Evolutionary conservation across 2,797 vertebrate species (phyloP).

Genomic region (Callimico goeldii): DNA sequence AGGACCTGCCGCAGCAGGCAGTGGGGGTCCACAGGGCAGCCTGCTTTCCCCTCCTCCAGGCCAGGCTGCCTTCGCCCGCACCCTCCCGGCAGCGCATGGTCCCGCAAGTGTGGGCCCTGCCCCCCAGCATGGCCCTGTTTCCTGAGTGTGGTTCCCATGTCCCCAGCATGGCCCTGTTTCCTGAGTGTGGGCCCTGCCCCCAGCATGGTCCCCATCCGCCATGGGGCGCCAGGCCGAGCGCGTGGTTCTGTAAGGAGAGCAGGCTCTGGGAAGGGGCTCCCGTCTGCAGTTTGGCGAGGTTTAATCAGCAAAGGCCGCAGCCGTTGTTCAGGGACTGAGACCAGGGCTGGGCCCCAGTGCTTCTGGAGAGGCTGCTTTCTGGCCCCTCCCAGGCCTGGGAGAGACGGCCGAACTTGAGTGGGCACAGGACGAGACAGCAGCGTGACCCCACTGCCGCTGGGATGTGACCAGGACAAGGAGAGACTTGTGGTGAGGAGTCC

Average conservation of each 20-base stretch:
- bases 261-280: background rate
- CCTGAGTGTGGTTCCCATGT: too few relatives aligned
- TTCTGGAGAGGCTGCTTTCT: background rate
- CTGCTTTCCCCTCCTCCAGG: slow-evolving; percentile 28
- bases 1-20: slow-evolving; percentile 3
- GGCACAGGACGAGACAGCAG: background rate
- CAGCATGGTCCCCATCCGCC: background rate
- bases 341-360: background rate
- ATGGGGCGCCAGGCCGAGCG: background rate
- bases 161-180: background rate
- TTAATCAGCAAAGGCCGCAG: background rate
- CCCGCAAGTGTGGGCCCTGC: background rate
- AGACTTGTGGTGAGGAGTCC: background rate
- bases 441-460: background rate
- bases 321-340: background rate
- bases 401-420: background rate
- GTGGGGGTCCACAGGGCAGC: slow-evolving; percentile 59
- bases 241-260: background rate
- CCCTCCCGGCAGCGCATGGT: rapidly evolving
- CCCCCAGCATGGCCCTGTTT: background rate
- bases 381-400: background rate
- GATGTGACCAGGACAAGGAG: background rate
- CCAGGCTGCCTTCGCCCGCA: background rate
- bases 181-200: too few relatives aligned
- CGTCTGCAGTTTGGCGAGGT: background rate